phyloP scores from a whole-genome alignment of 2,888 invertebrate species.

The Mesorhabditis spiculigera region DNA sequence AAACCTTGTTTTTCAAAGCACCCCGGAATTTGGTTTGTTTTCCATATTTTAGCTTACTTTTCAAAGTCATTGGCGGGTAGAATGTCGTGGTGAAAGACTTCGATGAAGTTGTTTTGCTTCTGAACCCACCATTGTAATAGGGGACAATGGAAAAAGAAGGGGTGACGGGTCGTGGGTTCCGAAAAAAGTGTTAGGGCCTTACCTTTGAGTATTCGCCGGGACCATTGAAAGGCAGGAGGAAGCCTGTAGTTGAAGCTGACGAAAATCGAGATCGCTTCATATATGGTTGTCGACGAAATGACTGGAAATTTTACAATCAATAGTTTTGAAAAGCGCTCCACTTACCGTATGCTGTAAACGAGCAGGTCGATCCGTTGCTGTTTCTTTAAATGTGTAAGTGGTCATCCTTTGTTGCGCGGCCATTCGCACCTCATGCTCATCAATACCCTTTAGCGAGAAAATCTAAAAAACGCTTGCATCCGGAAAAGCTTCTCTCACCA shows the following conservation, averaged over 20 bases:
- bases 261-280: conserved; percentile 24
- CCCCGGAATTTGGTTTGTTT: not conserved
- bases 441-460: conserved; percentile 9
- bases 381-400: conserved; percentile 41
- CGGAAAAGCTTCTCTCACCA: not conserved
- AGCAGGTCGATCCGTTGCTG: conserved; percentile 10
- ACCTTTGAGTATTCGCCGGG: conserved; percentile 6
- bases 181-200: not conserved
- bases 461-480: conserved; percentile 4
- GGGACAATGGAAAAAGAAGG: too few species aligned
- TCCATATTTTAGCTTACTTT: not conserved
- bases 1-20: too few species aligned
- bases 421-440: conserved; percentile 35
- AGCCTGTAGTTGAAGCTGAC: conserved; percentile 19
- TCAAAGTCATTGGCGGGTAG: not conserved
- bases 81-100: not conserved
- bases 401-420: conserved; percentile 34
- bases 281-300: conserved; percentile 38
- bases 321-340: not conserved
- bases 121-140: not conserved
- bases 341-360: conserved; percentile 8
- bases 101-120: conserved; percentile 6
- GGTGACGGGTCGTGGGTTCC: too few species aligned
- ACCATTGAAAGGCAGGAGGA: conserved; percentile 23
- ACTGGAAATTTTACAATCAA: not conserved